These are phyloP conservation scores for Meda fulgida DNA, from an alignment of 2,797 vertebrate species.

Conservation along the genomic window DNA sequence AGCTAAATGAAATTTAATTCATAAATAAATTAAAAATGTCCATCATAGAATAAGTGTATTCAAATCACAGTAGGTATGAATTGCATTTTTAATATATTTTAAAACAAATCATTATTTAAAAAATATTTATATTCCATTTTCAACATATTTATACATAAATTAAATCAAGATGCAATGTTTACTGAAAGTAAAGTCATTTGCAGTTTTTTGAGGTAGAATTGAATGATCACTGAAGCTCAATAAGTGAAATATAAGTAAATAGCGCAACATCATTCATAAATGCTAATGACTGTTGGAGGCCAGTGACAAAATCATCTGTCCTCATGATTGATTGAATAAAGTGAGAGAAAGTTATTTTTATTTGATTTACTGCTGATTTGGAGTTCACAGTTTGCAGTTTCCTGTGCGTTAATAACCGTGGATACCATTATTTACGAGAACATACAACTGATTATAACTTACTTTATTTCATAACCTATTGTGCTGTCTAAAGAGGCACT, in stretches of 20 bases:
- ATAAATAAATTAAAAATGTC: neutral
- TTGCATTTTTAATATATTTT: neutral
- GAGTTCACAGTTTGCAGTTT: neutral
- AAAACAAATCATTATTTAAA: neutral
- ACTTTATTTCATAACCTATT: neutral
- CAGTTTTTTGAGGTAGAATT: neutral
- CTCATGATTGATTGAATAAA: neutral
- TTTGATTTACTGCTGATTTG: neutral
- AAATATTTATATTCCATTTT: no score
- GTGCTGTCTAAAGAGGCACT: neutral
- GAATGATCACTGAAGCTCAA: neutral
- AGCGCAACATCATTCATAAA: neutral
- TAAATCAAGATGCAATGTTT: neutral
- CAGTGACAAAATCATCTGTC: neutral
- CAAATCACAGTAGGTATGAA: neutral
- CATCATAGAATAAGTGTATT: neutral
- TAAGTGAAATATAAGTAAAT: neutral
- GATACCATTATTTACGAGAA: neutral
- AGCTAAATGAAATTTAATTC: neutral
- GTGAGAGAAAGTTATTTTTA: neutral
- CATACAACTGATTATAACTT: neutral
- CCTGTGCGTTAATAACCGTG: no score
- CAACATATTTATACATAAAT: neutral
- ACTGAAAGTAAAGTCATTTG: neutral
- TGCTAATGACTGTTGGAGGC: neutral